These are phyloP conservation scores for Cosmopolites sordidus DNA, from an alignment of 2,888 invertebrate genomes.

Conservation along the genomic window DNA sequence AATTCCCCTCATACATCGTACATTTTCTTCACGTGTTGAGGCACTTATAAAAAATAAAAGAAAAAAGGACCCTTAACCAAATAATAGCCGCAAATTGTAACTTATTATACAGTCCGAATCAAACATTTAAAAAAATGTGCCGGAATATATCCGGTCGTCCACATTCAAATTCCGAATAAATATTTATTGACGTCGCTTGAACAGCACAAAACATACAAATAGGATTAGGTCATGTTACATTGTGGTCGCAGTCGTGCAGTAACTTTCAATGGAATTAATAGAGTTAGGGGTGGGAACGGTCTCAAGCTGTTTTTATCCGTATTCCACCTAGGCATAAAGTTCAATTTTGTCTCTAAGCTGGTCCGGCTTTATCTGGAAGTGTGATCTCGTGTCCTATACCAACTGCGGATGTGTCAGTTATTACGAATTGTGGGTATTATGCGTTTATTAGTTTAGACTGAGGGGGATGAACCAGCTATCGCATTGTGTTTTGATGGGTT, in stretches of 20 bases:
- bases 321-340: slow-evolving; percentile 8
- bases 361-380: slow-evolving; percentile 22
- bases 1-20: too few relatives aligned
- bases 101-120: slow-evolving; percentile 17
- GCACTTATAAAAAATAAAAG: too few relatives aligned
- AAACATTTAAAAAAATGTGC: too few relatives aligned
- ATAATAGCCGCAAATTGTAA: slow-evolving; percentile 24
- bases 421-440: slow-evolving; percentile 14
- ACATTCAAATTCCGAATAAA: slow-evolving; percentile 20
- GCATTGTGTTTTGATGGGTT: too few relatives aligned
- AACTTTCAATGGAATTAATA: slow-evolving; percentile 33
- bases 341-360: neutral
- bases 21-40: too few relatives aligned
- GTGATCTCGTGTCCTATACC: slow-evolving; percentile 23
- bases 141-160: slow-evolving; percentile 16
- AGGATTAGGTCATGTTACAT: slow-evolving; percentile 37
- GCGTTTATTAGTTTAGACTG: neutral
- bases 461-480: neutral
- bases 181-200: slow-evolving; percentile 28
- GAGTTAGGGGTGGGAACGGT: slow-evolving; percentile 17
- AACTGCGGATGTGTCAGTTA: slow-evolving; percentile 25
- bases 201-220: slow-evolving; percentile 35
- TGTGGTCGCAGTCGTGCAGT: slow-evolving; percentile 34
- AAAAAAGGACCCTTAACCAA: too few relatives aligned
- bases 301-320: too few relatives aligned